Evolutionary conservation across 2,797 vertebrate species (phyloP), one percentile per base, ranked within the genome.

Genomic region (Silurus lanzhouensis): DNA sequence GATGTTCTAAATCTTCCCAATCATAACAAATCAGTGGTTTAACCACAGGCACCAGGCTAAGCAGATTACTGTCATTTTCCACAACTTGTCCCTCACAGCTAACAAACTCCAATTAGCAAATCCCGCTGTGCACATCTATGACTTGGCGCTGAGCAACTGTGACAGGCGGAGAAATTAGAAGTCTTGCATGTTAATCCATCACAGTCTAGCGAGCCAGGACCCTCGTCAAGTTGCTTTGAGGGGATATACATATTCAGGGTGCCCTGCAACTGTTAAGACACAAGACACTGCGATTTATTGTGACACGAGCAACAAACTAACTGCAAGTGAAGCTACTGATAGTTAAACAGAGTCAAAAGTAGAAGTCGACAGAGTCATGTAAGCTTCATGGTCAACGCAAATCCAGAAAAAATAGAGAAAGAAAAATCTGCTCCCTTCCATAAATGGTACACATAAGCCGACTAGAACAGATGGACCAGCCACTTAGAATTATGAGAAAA

Each of bases 21-120:
- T 95, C 94, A 94, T 93, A 94, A 95, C 93, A 95, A 95, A 95
- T 95, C 93, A 89, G 90, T 89, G 90, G 90, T 93, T 93, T 90
- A 94, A 92, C 92, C 92, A 95, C 94, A 89, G 92, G 93, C 91
- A 95, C 88, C 91, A 91, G 94, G 93, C 92, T 93, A 94, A 96
- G 94, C 91, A 92, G 93, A 96, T 96, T 96, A 96, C 94, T 92
- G 95, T 94, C 92, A 96, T 96, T 94, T 96, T 95, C 94, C 91
- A 94, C 92, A 93, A 94, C 94, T 95, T 95, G 94, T 95, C 95
- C 95, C 95, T 96, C 90, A 92, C 94, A 94, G 94, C 93, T 93
- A 95, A 96, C 95, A 94, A 93, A 91, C 94, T 95, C 93, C 95
- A 96, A 95, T 96, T 96, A 97, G 93, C 93, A 96, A 96, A 96